Base-by-base conservation (phyloP, 2,888 invertebrate species). In the Aleiodes leptofemur region DNA sequence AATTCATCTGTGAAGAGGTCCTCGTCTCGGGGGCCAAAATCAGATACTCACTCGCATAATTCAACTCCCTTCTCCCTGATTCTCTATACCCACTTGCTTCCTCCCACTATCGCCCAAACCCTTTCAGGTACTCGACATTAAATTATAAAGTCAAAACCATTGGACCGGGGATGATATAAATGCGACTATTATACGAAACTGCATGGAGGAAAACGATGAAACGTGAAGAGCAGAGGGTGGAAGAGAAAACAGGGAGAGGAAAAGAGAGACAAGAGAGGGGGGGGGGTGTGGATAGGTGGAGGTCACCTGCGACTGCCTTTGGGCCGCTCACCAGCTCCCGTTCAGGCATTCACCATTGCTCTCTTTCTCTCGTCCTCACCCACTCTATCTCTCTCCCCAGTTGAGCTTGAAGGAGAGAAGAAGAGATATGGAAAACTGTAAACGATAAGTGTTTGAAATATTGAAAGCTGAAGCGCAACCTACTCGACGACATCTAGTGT, bases 371-470 rank as follows among this genome's bases (percentile, higher is more conserved):
- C 73, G 59, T 72, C 66, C 61, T 48, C 53, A 69, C 64, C 66
- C 78, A 69, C 76, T 14, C 55, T 43, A 11, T 9, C 50, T 53
- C 16, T 38, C 70, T 56, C 56, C 53, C 16, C 59, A 51, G 53
- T 69, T 48, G 38, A 61, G 14, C 48, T 69, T 59, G 29, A 64
- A 57, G 6, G 8, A 14, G 43, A 31, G 75, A 76, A 48, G 23
- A 64, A 64, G 43, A 64, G 64, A 64, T 43, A 64, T 64, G 64
- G 76, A 77, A 81, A 75, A 76, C 81, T 82, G 82, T 79, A 79
- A 79, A 84, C 86, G 88, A 88, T 88, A 88, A 87, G 88, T 88
- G 86, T 86, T 88, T 88, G 88, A 89, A 88, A 88, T 89, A 89
- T 88, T 87, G 88, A 89, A 87, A 87, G 86, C 83, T 84, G 85